Conservation (phyloP, 2,888 invertebrate genomes). For the Balanococcus diminutus region DNA sequence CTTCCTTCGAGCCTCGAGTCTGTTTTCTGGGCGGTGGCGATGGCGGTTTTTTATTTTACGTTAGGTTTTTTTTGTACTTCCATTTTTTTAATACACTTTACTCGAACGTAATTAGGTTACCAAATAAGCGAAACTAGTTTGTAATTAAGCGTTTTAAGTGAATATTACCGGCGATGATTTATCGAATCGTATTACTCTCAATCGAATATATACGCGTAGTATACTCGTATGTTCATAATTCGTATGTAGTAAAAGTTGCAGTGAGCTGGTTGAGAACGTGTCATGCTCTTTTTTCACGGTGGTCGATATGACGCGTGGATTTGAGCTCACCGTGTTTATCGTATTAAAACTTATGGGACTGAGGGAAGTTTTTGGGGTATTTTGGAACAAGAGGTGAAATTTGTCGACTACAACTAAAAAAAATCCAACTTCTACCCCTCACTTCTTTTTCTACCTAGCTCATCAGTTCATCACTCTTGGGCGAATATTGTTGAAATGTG, state of each 20-base stretch:
- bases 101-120: slow-evolving; percentile 23
- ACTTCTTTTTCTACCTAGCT: too few species aligned
- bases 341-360: too few species aligned
- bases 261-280: neutral
- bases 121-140: slow-evolving; percentile 40
- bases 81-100: neutral
- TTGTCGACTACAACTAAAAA: too few species aligned
- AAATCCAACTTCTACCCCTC: too few species aligned
- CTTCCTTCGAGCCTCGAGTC: neutral
- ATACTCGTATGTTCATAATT: too few species aligned
- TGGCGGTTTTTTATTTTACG: slow-evolving; percentile 11
- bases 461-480: too few species aligned
- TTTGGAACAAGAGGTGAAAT: too few species aligned
- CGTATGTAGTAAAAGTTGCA: neutral
- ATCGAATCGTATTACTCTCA: slow-evolving; percentile 12
- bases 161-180: slow-evolving; percentile 31
- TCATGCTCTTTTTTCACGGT: too few species aligned
- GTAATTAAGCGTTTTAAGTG: slow-evolving; percentile 25
- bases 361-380: too few species aligned
- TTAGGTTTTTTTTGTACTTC: neutral
- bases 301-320: too few species aligned
- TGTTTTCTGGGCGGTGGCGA: slow-evolving; percentile 19
- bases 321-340: too few species aligned
- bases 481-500: too few species aligned
- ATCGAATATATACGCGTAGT: neutral